Conservation (phyloP, 2,888 invertebrate genomes). For the Boloria euphrosyne region DNA sequence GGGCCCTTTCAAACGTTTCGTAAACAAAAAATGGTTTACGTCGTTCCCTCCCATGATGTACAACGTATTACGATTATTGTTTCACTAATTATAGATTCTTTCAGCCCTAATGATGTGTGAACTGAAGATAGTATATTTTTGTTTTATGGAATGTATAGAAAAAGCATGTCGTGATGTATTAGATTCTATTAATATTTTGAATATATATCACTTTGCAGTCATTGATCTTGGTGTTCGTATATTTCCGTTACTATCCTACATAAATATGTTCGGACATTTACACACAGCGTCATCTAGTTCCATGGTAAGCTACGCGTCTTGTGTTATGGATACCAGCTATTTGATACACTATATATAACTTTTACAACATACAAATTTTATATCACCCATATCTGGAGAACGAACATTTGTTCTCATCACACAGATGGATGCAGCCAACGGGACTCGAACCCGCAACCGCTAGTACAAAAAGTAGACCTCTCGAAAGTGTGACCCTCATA, state of each 20-base stretch:
- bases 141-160: constrained; percentile 24
- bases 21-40: constrained; percentile 74
- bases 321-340: too few species aligned
- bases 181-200: constrained; percentile 34
- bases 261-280: too few species aligned
- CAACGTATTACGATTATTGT: constrained; percentile 55
- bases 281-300: too few species aligned
- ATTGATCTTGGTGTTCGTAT: background rate
- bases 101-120: constrained; percentile 63
- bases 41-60: constrained; percentile 57
- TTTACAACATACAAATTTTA: too few species aligned
- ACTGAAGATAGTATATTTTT: constrained; percentile 45
- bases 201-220: background rate
- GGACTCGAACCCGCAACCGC: too few species aligned
- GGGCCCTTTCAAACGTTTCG: constrained; percentile 73
- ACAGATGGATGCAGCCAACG: too few species aligned
- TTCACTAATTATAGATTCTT: constrained; percentile 66
- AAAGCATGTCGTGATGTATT: constrained; percentile 48
- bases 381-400: too few species aligned
- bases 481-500: too few species aligned
- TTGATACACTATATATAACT: too few species aligned
- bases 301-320: too few species aligned
- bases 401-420: too few species aligned
- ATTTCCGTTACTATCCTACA: background rate
- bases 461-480: too few species aligned